These are phyloP conservation scores for Phalera bucephala DNA, from an alignment of 2,888 invertebrate species.

Conservation along the genomic window DNA sequence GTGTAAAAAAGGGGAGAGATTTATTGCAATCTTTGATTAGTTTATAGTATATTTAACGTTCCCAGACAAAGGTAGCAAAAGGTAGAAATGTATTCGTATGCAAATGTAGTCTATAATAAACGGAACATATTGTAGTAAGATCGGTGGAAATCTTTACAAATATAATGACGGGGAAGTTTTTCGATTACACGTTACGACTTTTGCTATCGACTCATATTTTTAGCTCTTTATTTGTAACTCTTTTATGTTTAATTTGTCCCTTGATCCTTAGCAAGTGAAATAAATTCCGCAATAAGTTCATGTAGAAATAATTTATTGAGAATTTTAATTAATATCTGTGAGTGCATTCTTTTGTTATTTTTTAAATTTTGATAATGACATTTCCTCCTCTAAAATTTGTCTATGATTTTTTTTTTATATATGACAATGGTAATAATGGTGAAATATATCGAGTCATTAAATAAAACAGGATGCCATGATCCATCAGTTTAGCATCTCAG, in stretches of 20 bases:
- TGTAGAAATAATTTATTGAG: too few species aligned
- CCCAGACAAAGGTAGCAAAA: conserved; percentile 21
- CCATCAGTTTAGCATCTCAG: conserved; percentile 3
- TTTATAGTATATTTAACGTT: conserved; percentile 14
- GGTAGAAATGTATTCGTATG: conserved; percentile 49
- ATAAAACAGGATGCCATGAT: not conserved
- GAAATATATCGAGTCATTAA: not conserved
- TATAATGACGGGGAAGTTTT: conserved; percentile 30
- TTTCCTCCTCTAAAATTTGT: too few species aligned
- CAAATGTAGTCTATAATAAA: conserved; percentile 41
- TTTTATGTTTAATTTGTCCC: too few species aligned
- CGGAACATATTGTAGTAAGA: conserved; percentile 27
- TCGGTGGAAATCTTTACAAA: conserved; percentile 41
- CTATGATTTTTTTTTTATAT: too few species aligned
- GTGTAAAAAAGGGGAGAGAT: conserved; percentile 9
- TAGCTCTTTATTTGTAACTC: too few species aligned
- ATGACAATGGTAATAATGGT: not conserved
- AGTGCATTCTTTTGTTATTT: too few species aligned
- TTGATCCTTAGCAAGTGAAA: too few species aligned
- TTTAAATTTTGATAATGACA: too few species aligned
- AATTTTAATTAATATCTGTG: too few species aligned
- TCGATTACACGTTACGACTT: conserved; percentile 36
- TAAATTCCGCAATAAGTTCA: too few species aligned
- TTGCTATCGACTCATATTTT: too few species aligned
- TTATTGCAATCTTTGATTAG: conserved; percentile 10